Evolutionary conservation across 2,888 invertebrate genomes (phyloP).

Genomic region (Acleris laterana): DNA sequence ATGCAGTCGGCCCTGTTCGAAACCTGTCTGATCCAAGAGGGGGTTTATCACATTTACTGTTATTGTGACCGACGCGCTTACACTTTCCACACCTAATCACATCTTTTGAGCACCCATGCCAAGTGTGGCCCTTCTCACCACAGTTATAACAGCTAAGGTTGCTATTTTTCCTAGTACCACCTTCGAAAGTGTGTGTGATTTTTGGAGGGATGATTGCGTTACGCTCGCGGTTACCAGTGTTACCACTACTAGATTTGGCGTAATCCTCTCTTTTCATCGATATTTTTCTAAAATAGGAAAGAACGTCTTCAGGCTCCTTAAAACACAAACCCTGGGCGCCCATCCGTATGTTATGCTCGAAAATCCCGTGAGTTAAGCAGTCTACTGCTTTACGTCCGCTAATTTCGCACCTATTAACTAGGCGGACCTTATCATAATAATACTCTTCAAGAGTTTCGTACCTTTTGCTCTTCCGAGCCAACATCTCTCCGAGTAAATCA

Average conservation of each 20-base stretch:
- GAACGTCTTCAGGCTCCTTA: constrained; percentile 26
- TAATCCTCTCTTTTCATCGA: neutral
- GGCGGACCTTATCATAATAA: constrained; percentile 40
- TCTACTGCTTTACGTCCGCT: constrained; percentile 37
- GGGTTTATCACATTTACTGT: neutral
- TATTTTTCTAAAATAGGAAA: constrained; percentile 20
- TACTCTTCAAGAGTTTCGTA: constrained; percentile 38
- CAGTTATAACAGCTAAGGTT: constrained; percentile 15
- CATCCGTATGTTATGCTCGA: constrained; percentile 32
- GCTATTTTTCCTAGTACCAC: neutral
- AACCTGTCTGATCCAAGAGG: neutral
- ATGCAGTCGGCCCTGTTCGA: neutral
- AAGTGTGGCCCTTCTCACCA: constrained; percentile 5
- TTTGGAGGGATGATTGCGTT: neutral
- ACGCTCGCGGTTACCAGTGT: neutral
- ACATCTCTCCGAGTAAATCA: constrained; percentile 39
- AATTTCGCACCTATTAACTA: constrained; percentile 39
- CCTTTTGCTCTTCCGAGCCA: constrained; percentile 33
- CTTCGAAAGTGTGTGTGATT: neutral
- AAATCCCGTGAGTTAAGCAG: constrained; percentile 38
- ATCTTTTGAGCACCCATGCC: constrained; percentile 2
- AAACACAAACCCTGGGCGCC: constrained; percentile 19
- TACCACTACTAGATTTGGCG: neutral
- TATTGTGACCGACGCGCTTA: constrained; percentile 13
- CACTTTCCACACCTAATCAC: constrained; percentile 8